Conservation (phyloP, 2,113 vertebrate genomes). For the Dromas ardeola region DNA sequence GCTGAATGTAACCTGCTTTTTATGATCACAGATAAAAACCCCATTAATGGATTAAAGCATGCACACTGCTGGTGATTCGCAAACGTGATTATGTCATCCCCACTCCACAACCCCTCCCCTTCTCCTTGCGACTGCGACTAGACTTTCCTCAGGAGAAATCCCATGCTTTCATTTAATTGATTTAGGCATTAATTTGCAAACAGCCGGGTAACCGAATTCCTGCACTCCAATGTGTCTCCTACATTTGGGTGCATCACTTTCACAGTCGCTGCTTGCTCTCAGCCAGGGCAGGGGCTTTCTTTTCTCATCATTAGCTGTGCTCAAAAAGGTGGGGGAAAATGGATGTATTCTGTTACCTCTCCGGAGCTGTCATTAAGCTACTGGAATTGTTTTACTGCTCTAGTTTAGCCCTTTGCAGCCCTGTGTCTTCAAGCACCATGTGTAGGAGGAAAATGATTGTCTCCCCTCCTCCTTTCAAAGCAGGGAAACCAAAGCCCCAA, state of each 20-base stretch:
- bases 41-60: conserved; percentile 66
- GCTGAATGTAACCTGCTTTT: conserved; percentile 71
- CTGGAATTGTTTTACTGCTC: background rate
- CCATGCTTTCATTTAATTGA: conserved; percentile 31
- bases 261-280: background rate
- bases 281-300: background rate
- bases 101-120: conserved; percentile 8
- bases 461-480: background rate
- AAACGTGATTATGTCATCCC: conserved; percentile 59
- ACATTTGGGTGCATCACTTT: background rate
- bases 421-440: background rate
- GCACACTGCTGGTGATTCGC: conserved; percentile 59
- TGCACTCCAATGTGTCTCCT: background rate
- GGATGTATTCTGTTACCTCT: background rate
- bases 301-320: background rate
- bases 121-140: background rate
- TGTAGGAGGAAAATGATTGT: background rate
- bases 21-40: conserved; percentile 70
- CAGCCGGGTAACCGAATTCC: background rate
- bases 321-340: background rate
- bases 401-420: background rate
- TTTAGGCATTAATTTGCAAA: conserved; percentile 49
- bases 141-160: conserved; percentile 53
- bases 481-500: background rate
- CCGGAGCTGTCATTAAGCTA: background rate